Evolutionary conservation across 2,888 invertebrate species (phyloP).

Genomic region (Pteria penguin): DNA sequence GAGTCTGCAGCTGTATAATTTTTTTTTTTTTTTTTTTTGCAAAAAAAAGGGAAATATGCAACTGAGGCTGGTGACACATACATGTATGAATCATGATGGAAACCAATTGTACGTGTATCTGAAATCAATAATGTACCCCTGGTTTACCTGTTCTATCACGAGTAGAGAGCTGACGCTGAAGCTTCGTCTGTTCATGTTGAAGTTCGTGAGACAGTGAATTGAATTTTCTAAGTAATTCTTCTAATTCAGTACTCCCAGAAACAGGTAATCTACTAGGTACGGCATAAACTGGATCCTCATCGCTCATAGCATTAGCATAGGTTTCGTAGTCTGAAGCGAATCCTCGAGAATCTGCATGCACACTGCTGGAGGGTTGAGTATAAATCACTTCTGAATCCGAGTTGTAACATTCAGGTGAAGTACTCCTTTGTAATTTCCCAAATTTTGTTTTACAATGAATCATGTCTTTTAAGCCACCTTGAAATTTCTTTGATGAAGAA

Average conservation of each 20-base stretch:
- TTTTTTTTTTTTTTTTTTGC: too few species aligned
- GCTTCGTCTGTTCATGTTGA: conserved; percentile 73
- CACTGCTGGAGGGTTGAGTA: conserved; percentile 59
- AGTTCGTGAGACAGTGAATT: conserved; percentile 81
- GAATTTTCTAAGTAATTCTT: conserved; percentile 77
- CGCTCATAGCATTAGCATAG: conserved; percentile 72
- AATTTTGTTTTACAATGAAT: conserved; percentile 73
- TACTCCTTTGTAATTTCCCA: conserved; percentile 81
- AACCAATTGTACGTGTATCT: neutral
- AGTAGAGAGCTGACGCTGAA: conserved; percentile 70
- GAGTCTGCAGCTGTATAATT: too few species aligned
- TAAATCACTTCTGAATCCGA: conserved; percentile 91
- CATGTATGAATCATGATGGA: neutral
- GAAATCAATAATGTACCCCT: conserved; percentile 26
- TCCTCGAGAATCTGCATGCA: conserved; percentile 65
- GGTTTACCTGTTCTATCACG: conserved; percentile 46
- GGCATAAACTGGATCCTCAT: conserved; percentile 73
- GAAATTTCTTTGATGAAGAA: conserved; percentile 60
- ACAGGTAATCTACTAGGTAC: conserved; percentile 71
- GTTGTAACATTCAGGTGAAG: conserved; percentile 84
- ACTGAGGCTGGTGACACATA: too few species aligned
- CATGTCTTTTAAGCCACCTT: conserved; percentile 71
- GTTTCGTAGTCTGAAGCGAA: conserved; percentile 76
- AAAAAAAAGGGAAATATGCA: too few species aligned
- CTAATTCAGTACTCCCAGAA: conserved; percentile 74